Evolutionary conservation across 1,140 invertebrate genomes (phyloP).

Genomic region (Heliconius hermathena): DNA sequence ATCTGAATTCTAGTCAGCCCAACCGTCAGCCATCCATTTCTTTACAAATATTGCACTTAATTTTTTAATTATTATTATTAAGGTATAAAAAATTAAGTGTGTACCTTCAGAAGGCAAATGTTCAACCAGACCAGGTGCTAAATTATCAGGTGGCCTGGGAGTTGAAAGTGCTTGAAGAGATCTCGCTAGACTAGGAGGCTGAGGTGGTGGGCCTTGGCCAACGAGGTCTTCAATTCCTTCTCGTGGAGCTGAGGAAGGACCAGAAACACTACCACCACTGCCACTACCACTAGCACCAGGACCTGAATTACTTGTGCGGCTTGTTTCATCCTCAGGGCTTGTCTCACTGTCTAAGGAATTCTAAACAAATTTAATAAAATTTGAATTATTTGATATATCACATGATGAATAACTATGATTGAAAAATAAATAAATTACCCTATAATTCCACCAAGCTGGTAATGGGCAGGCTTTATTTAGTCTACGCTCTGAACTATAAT

Average conservation of each 20-base stretch:
- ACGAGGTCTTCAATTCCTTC: conserved; percentile 48
- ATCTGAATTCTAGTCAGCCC: no score
- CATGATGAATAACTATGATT: neutral
- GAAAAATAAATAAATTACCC: conserved; percentile 50
- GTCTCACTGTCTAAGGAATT: conserved; percentile 74
- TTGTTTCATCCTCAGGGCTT: conserved; percentile 71
- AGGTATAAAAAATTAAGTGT: neutral
- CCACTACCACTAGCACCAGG: conserved; percentile 59
- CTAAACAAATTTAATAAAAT: conserved; percentile 40
- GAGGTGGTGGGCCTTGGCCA: conserved; percentile 56
- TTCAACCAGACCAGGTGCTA: conserved; percentile 69
- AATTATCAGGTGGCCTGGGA: conserved; percentile 66
- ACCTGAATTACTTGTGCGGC: conserved; percentile 64
- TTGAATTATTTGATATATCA: neutral
- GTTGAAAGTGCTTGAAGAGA: conserved; percentile 68
- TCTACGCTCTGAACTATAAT: conserved; percentile 77
- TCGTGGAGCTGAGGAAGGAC: conserved; percentile 43
- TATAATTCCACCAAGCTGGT: conserved; percentile 69
- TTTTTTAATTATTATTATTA: no score
- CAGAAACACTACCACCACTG: conserved; percentile 54
- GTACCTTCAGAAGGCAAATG: conserved; percentile 74
- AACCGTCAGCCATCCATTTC: no score
- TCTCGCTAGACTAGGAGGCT: conserved; percentile 60
- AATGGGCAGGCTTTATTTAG: conserved; percentile 61
- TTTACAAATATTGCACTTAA: no score